Percentiles rank a stretch among this genome's conserved stretches.
phyloP scores from a whole-genome alignment of 2,113 vertebrate species.

The Rhodinocichla rosea region DNA sequence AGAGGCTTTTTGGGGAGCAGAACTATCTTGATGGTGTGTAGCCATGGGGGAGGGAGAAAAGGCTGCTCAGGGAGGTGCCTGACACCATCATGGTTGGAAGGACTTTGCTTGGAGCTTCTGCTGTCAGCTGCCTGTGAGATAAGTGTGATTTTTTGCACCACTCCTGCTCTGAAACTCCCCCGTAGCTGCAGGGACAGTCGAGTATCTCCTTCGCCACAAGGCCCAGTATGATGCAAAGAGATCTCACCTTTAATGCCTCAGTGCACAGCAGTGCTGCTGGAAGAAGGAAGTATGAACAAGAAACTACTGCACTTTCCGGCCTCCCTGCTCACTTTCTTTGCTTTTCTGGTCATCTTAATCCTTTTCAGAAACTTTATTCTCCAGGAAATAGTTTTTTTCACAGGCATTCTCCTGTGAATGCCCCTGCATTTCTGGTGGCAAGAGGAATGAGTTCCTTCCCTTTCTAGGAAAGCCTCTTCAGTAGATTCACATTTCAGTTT shows the following conservation, averaged over 20 bases:
- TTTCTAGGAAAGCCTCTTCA: neutral
- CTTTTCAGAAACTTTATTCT: neutral
- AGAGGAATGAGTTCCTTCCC: neutral
- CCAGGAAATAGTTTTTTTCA: neutral
- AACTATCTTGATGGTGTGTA: rapidly evolving
- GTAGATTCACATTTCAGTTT: neutral
- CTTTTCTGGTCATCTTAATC: neutral
- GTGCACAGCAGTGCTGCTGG: neutral
- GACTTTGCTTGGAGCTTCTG: neutral
- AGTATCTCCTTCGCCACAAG: neutral
- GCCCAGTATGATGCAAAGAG: neutral
- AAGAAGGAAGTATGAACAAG: neutral
- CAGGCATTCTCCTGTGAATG: neutral
- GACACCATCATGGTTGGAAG: neutral
- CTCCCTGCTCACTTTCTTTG: neutral
- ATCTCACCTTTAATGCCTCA: neutral
- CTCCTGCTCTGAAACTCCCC: neutral
- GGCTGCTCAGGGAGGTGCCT: neutral
- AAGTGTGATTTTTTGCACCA: neutral
- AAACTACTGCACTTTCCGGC: neutral
- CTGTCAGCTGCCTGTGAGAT: neutral
- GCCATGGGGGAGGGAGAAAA: neutral
- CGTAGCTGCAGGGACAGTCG: rapidly evolving
- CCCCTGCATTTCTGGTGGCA: neutral
- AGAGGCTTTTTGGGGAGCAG: neutral